These are phyloP conservation scores for Sebastiscus albofasciatus DNA, from an alignment of 2,797 vertebrate genomes.

Conservation along the genomic window DNA sequence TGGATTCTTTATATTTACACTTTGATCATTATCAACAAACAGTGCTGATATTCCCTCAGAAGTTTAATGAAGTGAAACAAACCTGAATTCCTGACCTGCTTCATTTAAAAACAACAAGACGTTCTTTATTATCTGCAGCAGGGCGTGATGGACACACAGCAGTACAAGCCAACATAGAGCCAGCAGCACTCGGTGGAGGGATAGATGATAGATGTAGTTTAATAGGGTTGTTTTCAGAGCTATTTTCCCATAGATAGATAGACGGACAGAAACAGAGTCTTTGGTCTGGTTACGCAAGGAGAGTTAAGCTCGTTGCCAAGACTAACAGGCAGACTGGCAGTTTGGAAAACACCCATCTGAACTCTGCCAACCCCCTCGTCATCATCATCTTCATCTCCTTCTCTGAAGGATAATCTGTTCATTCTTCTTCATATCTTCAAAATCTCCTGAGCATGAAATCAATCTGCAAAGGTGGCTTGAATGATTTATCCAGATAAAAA, in stretches of 20 bases:
- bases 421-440: background rate
- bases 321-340: slow-evolving; percentile 46
- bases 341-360: slow-evolving; percentile 43
- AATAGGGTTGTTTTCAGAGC: background rate
- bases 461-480: background rate
- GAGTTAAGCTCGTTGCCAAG: slow-evolving; percentile 37
- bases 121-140: background rate
- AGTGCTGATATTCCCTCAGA: background rate
- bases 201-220: background rate
- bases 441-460: slow-evolving; percentile 1
- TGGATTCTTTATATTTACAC: background rate
- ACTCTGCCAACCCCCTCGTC: slow-evolving; percentile 7
- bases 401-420: background rate
- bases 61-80: background rate
- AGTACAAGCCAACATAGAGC: background rate
- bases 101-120: background rate
- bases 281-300: slow-evolving; percentile 41
- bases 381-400: background rate
- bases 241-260: slow-evolving; percentile 45
- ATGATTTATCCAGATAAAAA: background rate
- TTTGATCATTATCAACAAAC: background rate
- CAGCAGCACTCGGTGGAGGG: background rate
- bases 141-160: background rate
- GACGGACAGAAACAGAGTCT: slow-evolving; percentile 6
- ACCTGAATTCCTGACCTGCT: background rate